Percentiles rank a stretch among this genome's conserved stretches.
These are phyloP conservation scores for Anguilla japonica DNA, from an alignment of 2,113 vertebrate species.

Conservation along the genomic window DNA sequence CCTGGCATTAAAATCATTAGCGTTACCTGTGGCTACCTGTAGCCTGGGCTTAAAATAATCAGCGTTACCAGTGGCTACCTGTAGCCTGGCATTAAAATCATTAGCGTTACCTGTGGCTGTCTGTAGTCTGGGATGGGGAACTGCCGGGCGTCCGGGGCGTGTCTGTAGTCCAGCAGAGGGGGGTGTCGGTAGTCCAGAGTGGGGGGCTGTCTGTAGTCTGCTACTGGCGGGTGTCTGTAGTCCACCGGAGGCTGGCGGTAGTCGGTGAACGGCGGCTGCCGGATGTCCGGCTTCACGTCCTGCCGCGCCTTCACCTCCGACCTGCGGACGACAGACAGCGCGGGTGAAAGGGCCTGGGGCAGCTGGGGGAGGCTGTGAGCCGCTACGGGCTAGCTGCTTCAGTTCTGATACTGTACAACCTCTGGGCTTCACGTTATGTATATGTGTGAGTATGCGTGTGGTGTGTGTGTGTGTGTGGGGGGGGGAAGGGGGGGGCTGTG, in stretches of 20 bases:
- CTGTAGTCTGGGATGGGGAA: slow-evolving; percentile 90
- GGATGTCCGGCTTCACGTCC: slow-evolving; percentile 96
- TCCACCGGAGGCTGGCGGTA: slow-evolving; percentile 92
- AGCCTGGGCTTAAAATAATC: background rate
- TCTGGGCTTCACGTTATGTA: background rate
- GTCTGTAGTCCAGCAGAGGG: slow-evolving; percentile 89
- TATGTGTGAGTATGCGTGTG: background rate
- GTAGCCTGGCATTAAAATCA: background rate
- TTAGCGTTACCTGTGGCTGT: slow-evolving; percentile 82
- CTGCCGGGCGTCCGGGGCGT: slow-evolving; percentile 82
- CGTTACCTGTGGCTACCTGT: background rate
- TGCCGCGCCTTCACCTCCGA: slow-evolving; percentile 99
- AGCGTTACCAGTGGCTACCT: slow-evolving; percentile 54
- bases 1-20: slow-evolving; percentile 35
- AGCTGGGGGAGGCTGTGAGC: background rate
- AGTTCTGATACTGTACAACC: background rate
- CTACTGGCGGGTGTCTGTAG: slow-evolving; percentile 90
- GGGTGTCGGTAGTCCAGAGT: slow-evolving; percentile 92
- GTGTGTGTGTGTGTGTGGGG: too few species aligned
- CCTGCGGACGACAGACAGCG: slow-evolving; percentile 72
- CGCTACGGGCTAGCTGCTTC: too few species aligned
- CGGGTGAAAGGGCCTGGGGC: slow-evolving; percentile 22
- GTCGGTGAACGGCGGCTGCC: slow-evolving; percentile 93
- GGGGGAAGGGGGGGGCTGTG: background rate
- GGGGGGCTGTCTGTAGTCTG: slow-evolving; percentile 90